phyloP scores from a whole-genome alignment of 2,113 vertebrate species.

The Phrynosoma blainvillii region DNA sequence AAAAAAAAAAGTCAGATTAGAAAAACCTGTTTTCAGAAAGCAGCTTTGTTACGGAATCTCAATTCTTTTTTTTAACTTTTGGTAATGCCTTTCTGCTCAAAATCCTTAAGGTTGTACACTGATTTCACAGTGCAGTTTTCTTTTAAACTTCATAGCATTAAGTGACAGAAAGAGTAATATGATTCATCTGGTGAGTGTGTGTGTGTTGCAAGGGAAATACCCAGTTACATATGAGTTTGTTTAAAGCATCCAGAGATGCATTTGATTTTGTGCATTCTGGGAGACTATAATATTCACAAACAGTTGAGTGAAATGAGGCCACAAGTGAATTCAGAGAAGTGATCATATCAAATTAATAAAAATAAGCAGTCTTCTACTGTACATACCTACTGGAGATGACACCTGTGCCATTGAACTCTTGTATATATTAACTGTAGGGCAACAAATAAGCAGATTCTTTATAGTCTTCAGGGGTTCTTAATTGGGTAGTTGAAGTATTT shows the following conservation, averaged over 20 bases:
- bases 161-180: slow-evolving; percentile 10
- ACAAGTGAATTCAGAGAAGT: slow-evolving; percentile 26
- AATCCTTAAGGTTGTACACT: slow-evolving; percentile 2
- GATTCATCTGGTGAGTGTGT: slow-evolving; percentile 27
- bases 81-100: slow-evolving; percentile 14
- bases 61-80: slow-evolving; percentile 9
- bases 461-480: slow-evolving; percentile 49
- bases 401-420: slow-evolving; percentile 39
- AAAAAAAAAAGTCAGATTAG: slow-evolving; percentile 4
- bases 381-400: slow-evolving; percentile 56
- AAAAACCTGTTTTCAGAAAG: slow-evolving; percentile 27
- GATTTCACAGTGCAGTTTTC: not conserved
- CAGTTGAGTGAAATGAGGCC: slow-evolving; percentile 50
- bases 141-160: slow-evolving; percentile 11
- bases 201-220: not conserved
- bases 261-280: slow-evolving; percentile 49
- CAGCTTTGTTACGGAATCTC: not conserved
- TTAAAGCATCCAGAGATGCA: slow-evolving; percentile 26
- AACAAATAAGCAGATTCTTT: slow-evolving; percentile 30
- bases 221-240: not conserved
- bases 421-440: slow-evolving; percentile 33
- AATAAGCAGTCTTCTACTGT: not conserved
- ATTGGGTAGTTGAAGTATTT: slow-evolving; percentile 44
- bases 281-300: slow-evolving; percentile 46
- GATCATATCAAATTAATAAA: slow-evolving; percentile 48